Evolutionary conservation across 2,113 vertebrate species (phyloP), one percentile per base, ranked within the genome.

Genomic region (Caretta caretta): DNA sequence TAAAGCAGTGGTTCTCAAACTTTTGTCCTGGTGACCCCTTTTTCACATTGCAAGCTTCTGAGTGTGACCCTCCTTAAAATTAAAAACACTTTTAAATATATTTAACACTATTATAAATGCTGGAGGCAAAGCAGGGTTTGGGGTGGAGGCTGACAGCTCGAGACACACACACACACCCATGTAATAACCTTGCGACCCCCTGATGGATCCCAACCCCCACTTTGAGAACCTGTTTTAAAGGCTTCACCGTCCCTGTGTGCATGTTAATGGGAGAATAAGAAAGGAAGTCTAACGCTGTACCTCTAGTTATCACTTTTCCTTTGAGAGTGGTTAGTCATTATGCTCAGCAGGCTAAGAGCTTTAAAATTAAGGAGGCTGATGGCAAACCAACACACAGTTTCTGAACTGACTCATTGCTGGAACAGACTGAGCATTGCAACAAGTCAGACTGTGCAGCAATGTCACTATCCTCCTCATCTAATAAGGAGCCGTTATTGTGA

Each of bases 281-380:
- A 94, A 86, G 46, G 25, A 95, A 91, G 78, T 56, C 69, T 38
- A 87, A 35, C 49, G 22, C 72, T 94, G 29, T 83, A 80, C 25
- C 65, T 95, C 46, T 20, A 16, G 72, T 56, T 90, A 79, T 86
- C 35, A 27, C 90, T 95, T 90, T n/a, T n/a, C 75, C 80, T 86
- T 87, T 0, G 0, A 88, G 85, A 14, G 27, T 76, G 53, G 57
- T 96, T 86, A 83, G 95, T 0, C 0, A 88, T 88, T 85, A 93
- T 82, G 93, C 54, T 91, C 42, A 10, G 79, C 84, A 95, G 72
- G 53, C 19, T 79, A 49, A 31, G 86, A 85, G 75, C 81, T 87
- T 75, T 80, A 90, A 97, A 91, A 88, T 79, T 56, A 87, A 81
- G 50, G 95, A 97, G 75, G 85, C 79, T 92, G 86, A 83, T 79